phyloP scores from a whole-genome alignment of 2,797 vertebrate species.

The Trichosurus vulpecula region DNA sequence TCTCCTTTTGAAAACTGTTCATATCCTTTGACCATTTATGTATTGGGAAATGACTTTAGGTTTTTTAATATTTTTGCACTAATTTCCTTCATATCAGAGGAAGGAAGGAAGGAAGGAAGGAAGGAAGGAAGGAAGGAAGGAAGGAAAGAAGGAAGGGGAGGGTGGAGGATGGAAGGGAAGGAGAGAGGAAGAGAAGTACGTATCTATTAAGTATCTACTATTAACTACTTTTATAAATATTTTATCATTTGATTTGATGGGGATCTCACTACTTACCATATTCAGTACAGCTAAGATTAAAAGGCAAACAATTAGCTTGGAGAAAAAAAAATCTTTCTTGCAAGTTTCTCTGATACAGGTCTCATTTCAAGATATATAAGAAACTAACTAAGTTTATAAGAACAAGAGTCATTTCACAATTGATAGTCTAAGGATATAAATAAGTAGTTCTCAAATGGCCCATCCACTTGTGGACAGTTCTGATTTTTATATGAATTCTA shows the following conservation, averaged over 20 bases:
- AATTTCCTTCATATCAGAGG: background rate
- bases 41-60: background rate
- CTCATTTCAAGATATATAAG: background rate
- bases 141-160: too few relatives aligned
- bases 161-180: background rate
- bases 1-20: background rate
- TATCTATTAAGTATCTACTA: background rate
- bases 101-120: too few relatives aligned
- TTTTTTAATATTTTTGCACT: background rate
- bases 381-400: background rate
- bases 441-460: background rate
- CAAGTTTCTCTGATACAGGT: background rate
- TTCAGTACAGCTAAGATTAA: background rate
- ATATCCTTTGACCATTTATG: background rate
- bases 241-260: background rate
- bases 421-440: background rate
- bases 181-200: background rate
- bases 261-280: background rate
- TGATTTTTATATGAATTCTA: background rate
- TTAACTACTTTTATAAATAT: background rate
- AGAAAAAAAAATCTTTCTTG: background rate
- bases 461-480: background rate
- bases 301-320: background rate
- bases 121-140: fast-evolving
- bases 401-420: background rate